Evolutionary conservation across 1,140 invertebrate species (phyloP), one percentile per base, ranked within the genome.

Genomic region (Neoseiulus cucumeris): DNA sequence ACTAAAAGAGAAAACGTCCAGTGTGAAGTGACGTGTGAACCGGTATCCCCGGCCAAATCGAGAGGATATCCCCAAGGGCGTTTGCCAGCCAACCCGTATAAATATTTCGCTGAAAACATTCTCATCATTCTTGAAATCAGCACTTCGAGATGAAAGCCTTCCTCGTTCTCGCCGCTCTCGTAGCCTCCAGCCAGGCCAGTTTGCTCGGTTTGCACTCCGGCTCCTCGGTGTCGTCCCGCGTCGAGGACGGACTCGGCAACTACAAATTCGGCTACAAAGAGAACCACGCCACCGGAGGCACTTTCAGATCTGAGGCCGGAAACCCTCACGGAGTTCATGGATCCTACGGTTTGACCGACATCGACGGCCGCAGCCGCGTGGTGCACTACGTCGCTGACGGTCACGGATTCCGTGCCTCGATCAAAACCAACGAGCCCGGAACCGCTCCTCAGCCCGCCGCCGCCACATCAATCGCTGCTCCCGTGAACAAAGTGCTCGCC

Each of bases 351-450:
- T 59, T 72, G 4, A 59, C 68, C 28, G 72, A 72, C 65, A 67
- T 68, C 64, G 72, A 72, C 65, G 72, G 72, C 5, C 65, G 71
- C 30, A 47, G 68, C 12, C 66, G 72, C 42, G 68, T 71, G 33
- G 73, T 74, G 14, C 71, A 73, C 67, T 74, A 74, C 67, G 44
- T 74, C 44, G 73, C 73, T 33, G 73, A 74, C 59, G 69, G 65
- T 44, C 68, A 66, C 51, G 71, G 72, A n/a, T 73, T 72, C 67
- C 69, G 70, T 7, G 72, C 69, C 41, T 68, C 67, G 20, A 68
- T n/a, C n/a, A n/a, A n/a, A n/a, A n/a, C n/a, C n/a, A n/a, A n/a
- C n/a, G n/a, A n/a, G n/a, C n/a, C n/a, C 7, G 69, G 67, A 18
- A 69, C 67, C 5, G 66, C 64, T 20, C 66, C 67, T 5, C 64